These are phyloP conservation scores for Deilephila elpenor DNA, from an alignment of 2,888 invertebrate genomes.

Conservation along the genomic window DNA sequence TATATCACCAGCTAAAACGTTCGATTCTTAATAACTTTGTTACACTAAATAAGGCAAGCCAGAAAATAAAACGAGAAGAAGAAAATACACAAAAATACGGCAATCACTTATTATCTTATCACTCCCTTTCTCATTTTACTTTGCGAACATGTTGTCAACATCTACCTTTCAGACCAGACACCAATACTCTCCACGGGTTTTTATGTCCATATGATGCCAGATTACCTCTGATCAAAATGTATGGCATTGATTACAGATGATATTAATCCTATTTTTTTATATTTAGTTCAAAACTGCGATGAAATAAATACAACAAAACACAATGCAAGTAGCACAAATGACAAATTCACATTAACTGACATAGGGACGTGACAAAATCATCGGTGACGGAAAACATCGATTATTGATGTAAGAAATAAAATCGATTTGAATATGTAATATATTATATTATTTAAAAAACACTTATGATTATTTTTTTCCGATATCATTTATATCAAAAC, in stretches of 20 bases:
- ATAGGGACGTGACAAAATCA: too few species aligned
- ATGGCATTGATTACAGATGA: constrained; percentile 89
- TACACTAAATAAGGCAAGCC: constrained; percentile 25
- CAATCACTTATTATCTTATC: constrained; percentile 18
- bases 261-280: constrained; percentile 4
- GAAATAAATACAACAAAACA: constrained; percentile 13
- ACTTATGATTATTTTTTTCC: too few species aligned
- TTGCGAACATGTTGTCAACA: constrained; percentile 44
- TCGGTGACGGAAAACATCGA: too few species aligned
- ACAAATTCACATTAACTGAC: not conserved
- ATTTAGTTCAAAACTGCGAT: not conserved
- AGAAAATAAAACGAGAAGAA: constrained; percentile 39
- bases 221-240: constrained; percentile 95
- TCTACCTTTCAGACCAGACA: constrained; percentile 93
- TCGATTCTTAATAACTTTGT: not conserved
- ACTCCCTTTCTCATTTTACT: constrained; percentile 49
- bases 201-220: constrained; percentile 93
- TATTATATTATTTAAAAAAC: too few species aligned
- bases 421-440: too few species aligned
- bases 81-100: constrained; percentile 20
- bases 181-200: constrained; percentile 94
- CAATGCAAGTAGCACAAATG: not conserved
- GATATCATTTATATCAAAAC: too few species aligned
- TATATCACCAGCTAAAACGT: constrained; percentile 88
- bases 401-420: too few species aligned